Evolutionary conservation across 2,797 vertebrate species (phyloP).

Genomic region (Aeoliscus strigatus): DNA sequence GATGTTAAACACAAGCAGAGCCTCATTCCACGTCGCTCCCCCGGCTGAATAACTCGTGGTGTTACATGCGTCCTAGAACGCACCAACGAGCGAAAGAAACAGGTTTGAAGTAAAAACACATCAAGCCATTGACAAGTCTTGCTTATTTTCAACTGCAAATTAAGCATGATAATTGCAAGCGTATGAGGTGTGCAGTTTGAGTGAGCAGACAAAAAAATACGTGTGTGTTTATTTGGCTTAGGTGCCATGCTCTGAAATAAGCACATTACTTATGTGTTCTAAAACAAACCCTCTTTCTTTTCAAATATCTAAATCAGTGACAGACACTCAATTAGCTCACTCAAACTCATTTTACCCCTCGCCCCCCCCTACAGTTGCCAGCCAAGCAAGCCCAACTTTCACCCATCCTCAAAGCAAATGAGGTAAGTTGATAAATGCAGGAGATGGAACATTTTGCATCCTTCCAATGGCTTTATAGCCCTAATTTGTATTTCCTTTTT

Average conservation of each 20-base stretch:
- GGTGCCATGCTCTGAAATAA: constrained; percentile 20
- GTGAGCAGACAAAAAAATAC: constrained; percentile 16
- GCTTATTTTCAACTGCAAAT: constrained; percentile 59
- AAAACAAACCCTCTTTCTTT: constrained; percentile 37
- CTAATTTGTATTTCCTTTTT: constrained; percentile 11
- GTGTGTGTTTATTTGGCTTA: constrained; percentile 39
- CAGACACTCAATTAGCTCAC: constrained; percentile 30
- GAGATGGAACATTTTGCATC: constrained; percentile 35
- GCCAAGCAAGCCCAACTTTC: constrained; percentile 17
- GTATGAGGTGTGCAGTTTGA: constrained; percentile 26
- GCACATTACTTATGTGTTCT: constrained; percentile 12
- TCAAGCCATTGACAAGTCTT: constrained; percentile 19
- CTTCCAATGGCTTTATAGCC: constrained; percentile 18
- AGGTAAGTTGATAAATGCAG: constrained; percentile 23
- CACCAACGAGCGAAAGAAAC: constrained; percentile 9
- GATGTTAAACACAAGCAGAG: neutral
- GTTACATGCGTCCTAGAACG: neutral
- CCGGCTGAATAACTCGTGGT: constrained; percentile 1
- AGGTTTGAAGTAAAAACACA: constrained; percentile 25
- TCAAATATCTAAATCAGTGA: constrained; percentile 19
- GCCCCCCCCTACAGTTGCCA: constrained; percentile 10
- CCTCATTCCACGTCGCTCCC: neutral
- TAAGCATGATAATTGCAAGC: constrained; percentile 47
- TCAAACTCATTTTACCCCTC: constrained; percentile 10
- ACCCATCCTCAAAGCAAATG: constrained; percentile 26